phyloP scores from a whole-genome alignment of 2,888 invertebrate species.

The Spilarctia lutea region DNA sequence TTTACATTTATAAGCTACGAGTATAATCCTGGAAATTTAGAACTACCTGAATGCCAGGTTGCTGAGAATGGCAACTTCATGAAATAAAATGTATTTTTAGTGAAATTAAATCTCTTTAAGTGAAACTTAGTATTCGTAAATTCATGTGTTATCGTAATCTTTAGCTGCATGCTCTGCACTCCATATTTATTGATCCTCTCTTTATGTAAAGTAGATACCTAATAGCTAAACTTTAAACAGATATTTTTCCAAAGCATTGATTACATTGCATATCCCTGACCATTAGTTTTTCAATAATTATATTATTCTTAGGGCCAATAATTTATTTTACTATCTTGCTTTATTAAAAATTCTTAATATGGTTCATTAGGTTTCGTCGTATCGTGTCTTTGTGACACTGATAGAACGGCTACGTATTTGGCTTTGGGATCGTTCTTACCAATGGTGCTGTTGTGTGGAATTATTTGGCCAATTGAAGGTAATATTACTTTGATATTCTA shows the following conservation, averaged over 20 bases:
- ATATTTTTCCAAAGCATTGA: neutral
- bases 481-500: constrained; percentile 25
- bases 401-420: constrained; percentile 94
- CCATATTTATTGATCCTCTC: no score
- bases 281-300: neutral
- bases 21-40: neutral
- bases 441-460: constrained; percentile 94
- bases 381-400: constrained; percentile 92
- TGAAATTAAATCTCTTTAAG: neutral
- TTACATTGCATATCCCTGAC: neutral
- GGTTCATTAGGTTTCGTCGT: constrained; percentile 91
- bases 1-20: neutral
- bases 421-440: constrained; percentile 95
- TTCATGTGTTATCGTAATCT: no score
- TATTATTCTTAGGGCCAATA: neutral
- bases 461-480: constrained; percentile 97
- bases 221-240: neutral
- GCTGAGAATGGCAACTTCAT: neutral
- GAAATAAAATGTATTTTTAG: neutral
- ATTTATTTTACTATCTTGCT: neutral
- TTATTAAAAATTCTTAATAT: constrained; percentile 12
- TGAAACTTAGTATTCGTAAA: neutral
- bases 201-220: no score
- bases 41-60: neutral
- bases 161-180: no score